Conservation (phyloP, 2,797 vertebrate genomes). For the Sciaenops ocellatus region DNA sequence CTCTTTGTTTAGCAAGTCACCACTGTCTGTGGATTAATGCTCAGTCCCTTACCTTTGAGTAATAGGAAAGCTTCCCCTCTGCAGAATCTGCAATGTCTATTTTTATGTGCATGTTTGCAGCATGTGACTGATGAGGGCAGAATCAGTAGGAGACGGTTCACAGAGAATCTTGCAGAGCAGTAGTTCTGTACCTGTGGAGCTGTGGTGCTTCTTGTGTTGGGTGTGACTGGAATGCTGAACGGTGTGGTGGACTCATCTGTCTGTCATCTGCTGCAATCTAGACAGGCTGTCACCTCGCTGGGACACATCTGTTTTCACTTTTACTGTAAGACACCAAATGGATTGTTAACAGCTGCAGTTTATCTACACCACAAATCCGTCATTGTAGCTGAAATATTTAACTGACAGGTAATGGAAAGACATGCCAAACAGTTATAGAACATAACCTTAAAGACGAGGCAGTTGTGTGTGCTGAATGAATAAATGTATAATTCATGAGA, state of each 20-base stretch:
- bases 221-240: conserved; percentile 51
- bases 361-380: neutral
- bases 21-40: neutral
- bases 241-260: conserved; percentile 16
- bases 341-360: conserved; percentile 19
- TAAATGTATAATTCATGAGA: conserved; percentile 5
- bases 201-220: conserved; percentile 16
- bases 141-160: conserved; percentile 9
- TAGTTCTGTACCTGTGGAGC: conserved; percentile 1
- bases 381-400: neutral
- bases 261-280: conserved; percentile 34
- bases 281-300: conserved; percentile 31
- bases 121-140: conserved; percentile 1
- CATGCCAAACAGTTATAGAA: neutral
- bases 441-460: conserved; percentile 2
- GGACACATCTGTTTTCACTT: conserved; percentile 29
- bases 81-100: neutral
- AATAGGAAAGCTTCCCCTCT: neutral
- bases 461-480: neutral
- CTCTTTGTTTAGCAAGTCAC: conserved; percentile 3
- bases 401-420: neutral
- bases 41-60: neutral
- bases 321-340: neutral
- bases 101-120: conserved; percentile 18
- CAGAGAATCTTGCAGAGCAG: neutral